Base-by-base conservation (phyloP, 2,797 vertebrate genomes). In the Mus minutoides region DNA sequence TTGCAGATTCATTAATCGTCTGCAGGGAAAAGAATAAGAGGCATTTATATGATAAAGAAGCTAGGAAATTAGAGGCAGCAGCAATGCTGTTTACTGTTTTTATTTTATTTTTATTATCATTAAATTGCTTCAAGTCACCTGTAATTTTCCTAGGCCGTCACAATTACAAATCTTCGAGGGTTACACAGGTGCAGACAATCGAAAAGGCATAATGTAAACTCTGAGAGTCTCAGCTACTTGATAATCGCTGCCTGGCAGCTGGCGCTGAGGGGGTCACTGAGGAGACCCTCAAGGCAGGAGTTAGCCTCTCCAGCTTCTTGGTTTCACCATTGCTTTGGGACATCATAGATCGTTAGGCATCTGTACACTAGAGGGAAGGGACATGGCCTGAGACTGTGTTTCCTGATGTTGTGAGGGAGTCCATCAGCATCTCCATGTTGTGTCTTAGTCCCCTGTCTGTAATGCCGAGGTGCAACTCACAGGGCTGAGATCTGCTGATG, bases 81-180 rank as follows among this genome's bases (percentile, higher is more conserved):
- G 98, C 96, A 64, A 93, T 69, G 96, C 97, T 97, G 90, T 98
- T 98, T 98, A 97, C 97, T 98, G 96, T 95, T 91, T 97, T 98
- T 97, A 95, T 97, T 95, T 96, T 97, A 95, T 92, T 98, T 98
- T 98, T 98, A 98, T 98, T 98, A 98, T 98, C 98, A 97, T 97
- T 98, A 98, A 98, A 98, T 98, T 98, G 98, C 98, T 98, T 98
- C 93, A 58, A 97, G 98, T 98, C 97, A 98, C 98, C 98, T 98
- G 98, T 97, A 98, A 97, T 98, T 97, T 97, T 98, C 98, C 97
- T 87, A 94, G 92, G 85, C 97, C 92, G 97, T 95, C 96, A 97
- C 98, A 97, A 97, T 98, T 98, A 98, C 92, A 96, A 98, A 98
- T 97, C 97, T 96, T 73, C 82, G 91, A 97, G 98, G 96, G 94